Base-by-base conservation (phyloP, 2,113 vertebrate species). In the Grallaria varia region DNA sequence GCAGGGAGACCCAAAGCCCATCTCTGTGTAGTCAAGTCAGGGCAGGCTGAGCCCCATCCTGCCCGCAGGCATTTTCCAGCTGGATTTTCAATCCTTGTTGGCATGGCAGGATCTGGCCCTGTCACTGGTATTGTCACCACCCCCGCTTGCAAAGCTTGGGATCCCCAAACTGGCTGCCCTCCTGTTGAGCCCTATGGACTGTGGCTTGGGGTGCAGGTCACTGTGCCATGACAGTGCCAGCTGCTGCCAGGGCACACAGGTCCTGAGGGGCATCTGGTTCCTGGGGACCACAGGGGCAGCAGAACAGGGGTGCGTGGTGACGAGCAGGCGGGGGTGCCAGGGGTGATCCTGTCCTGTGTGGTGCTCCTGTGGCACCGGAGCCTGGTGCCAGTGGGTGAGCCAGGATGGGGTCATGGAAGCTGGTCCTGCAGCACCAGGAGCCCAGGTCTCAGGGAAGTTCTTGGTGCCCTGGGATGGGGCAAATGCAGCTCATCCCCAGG, bases 301-400 rank as follows among this genome's bases (percentile, higher is more conserved):
- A 1, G 62, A 35, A 45, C 24, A 33, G 42, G 37, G 40, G 2
- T 23, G 24, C 8, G 1, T 4, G 58, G 42, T 2, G 4, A 16
- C 22, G 53, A 69, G 35, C 30, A 97, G 97, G 96, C 96, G 80
- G 96, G 97, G 96, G 11, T 52, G 45, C 31, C 24, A 2, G 66
- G 56, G 49, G 1, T 33, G 39, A 27, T 52, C 68, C 59, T 69
- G 49, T 35, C 58, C 58, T 8, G 56, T 3, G 1, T 5, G 15
- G 40, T 44, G 40, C 55, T 52, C 9, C 1, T 47, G 60, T 2
- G 21, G 28, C 66, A 22, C 31, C 19, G 86, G 47, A 69, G 20
- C 37, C 40, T 5, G 1, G 19, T 49, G 47, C 47, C 19, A 24
- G 37, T 10, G 58, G 14, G 19, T 3, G 14, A 88, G 63, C 42